A percentile compares a stretch with the other conserved stretches of the same genome.
phyloP scores from a whole-genome alignment of 2,888 invertebrate species.

The Nowickia ferox region DNA sequence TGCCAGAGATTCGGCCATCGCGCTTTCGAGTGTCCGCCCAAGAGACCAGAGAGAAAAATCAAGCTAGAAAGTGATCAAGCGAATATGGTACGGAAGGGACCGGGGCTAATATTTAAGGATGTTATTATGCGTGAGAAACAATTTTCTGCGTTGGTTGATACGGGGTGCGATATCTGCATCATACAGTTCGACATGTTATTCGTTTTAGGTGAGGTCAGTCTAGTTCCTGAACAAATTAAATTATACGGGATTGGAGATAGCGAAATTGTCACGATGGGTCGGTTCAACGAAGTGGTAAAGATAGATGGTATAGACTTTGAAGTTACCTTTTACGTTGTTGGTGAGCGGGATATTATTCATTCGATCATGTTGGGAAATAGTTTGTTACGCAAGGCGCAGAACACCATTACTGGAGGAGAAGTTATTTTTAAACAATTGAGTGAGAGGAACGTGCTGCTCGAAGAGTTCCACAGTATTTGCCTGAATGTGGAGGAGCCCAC shows the following conservation, averaged over 20 bases:
- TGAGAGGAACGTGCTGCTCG: neutral
- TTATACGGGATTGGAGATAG: neutral
- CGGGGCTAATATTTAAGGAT: neutral
- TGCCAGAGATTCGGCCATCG: too few species aligned
- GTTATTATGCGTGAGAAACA: neutral
- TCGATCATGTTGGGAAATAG: too few species aligned
- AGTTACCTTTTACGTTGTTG: too few species aligned
- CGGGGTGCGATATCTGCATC: too few species aligned
- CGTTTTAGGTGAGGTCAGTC: neutral
- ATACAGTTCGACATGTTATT: too few species aligned
- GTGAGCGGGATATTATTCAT: too few species aligned
- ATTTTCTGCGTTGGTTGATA: neutral
- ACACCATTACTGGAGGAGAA: neutral
- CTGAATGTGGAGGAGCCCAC: neutral
- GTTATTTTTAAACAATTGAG: neutral
- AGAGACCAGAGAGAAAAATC: too few species aligned
- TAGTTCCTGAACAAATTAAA: neutral
- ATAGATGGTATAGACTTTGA: neutral
- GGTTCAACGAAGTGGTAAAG: neutral
- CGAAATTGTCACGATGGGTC: neutral
- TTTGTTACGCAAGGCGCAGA: neutral
- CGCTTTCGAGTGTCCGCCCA: neutral
- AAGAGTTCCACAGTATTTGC: neutral
- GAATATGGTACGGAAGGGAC: neutral
- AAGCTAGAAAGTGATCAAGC: neutral